These are phyloP conservation scores for Odontesthes bonariensis DNA, from an alignment of 2,113 vertebrate species.

Conservation along the genomic window DNA sequence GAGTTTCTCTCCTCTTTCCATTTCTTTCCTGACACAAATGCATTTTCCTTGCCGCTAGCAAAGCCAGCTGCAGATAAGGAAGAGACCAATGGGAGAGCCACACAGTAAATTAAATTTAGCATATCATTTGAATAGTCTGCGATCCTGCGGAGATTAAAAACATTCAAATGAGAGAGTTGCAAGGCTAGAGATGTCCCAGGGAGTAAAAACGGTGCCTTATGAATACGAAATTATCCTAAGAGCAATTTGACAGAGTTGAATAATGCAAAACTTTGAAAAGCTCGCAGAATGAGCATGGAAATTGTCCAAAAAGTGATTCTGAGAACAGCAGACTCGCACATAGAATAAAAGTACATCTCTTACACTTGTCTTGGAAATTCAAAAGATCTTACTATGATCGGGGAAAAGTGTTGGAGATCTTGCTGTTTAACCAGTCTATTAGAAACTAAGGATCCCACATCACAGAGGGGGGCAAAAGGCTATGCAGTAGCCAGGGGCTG, in stretches of 20 bases:
- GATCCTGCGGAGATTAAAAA: conserved; percentile 75
- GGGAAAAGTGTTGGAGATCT: conserved; percentile 13
- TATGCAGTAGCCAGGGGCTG: not conserved
- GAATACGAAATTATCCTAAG: conserved; percentile 59
- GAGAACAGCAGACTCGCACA: not conserved
- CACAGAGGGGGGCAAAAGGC: conserved; percentile 3
- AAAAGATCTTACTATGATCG: conserved; percentile 5
- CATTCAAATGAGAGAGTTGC: conserved; percentile 66
- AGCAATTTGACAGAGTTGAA: conserved; percentile 58
- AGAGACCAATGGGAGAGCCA: conserved; percentile 51
- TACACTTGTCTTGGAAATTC: conserved; percentile 12
- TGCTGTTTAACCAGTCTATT: conserved; percentile 10
- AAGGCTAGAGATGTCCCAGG: conserved; percentile 48
- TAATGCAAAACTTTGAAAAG: conserved; percentile 47
- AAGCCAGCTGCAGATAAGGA: conserved; percentile 59
- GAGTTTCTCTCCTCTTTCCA: conserved; percentile 28
- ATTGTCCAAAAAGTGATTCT: not conserved
- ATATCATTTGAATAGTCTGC: conserved; percentile 65
- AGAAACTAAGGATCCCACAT: conserved; percentile 22
- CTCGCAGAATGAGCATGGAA: conserved; percentile 28
- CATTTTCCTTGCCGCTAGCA: conserved; percentile 62
- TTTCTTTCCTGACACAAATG: conserved; percentile 34
- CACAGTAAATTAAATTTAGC: conserved; percentile 66
- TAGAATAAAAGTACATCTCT: conserved; percentile 3
- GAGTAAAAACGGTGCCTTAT: conserved; percentile 51